Conservation (phyloP, 2,113 vertebrate species). For the Hippocampus guttulatus region DNA sequence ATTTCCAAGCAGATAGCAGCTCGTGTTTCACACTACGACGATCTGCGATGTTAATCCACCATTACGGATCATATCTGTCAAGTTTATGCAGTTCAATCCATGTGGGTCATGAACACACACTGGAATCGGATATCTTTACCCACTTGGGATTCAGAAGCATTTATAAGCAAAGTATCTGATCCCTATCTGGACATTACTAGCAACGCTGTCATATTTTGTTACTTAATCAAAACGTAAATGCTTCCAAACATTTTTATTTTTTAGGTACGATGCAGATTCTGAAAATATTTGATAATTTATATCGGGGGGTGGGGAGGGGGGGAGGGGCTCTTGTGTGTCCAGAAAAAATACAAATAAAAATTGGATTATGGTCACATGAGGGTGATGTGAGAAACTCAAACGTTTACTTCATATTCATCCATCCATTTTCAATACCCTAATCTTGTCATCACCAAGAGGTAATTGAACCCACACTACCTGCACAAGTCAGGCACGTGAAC, state of each 20-base stretch:
- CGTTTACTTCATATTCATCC: background rate
- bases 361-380: background rate
- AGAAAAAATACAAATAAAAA: background rate
- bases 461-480: too few relatives aligned
- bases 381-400: background rate
- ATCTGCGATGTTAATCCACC: background rate
- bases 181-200: background rate
- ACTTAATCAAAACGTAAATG: background rate
- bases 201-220: background rate
- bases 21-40: background rate
- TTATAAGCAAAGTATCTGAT: background rate
- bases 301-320: background rate
- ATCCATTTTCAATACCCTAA: background rate
- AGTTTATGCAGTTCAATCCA: background rate
- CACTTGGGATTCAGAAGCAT: background rate
- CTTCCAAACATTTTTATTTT: background rate
- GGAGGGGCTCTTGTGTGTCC: background rate
- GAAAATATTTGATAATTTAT: background rate
- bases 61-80: background rate
- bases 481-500: background rate
- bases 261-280: background rate
- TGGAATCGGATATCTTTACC: background rate
- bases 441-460: too few relatives aligned
- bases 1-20: background rate
- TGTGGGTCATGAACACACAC: background rate